Conservation (phyloP, 2,888 invertebrate genomes). For the Brachypterus glaber region DNA sequence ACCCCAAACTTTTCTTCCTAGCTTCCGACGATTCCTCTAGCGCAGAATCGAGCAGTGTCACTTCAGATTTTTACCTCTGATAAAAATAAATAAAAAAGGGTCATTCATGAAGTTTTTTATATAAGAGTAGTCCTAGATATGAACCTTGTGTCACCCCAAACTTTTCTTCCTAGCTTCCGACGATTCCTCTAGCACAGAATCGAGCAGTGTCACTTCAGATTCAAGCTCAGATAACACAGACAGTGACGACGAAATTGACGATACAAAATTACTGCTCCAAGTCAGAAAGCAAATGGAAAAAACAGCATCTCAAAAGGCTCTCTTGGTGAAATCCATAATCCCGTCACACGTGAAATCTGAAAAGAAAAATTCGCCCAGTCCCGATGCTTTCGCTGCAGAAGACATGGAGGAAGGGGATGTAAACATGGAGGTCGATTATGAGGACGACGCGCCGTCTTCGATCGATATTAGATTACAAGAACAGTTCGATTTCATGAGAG, state of each 20-base stretch:
- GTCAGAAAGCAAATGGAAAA: constrained; percentile 34
- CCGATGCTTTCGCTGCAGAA: constrained; percentile 21
- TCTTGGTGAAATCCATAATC: constrained; percentile 7
- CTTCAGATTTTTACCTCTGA: constrained; percentile 3
- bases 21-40: constrained; percentile 35
- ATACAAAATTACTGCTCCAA: constrained; percentile 34
- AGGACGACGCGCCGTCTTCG: constrained; percentile 25
- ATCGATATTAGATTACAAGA: constrained; percentile 34
- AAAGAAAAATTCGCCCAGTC: constrained; percentile 23
- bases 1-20: constrained; percentile 17
- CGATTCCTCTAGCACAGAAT: constrained; percentile 36
- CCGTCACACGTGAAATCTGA: constrained; percentile 26
- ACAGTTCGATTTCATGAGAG: constrained; percentile 31
- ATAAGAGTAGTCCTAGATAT: no score
- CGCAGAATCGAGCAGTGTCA: constrained; percentile 37
- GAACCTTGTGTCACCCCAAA: not conserved
- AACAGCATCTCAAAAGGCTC: constrained; percentile 20
- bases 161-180: constrained; percentile 30
- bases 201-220: constrained; percentile 39
- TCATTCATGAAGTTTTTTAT: no score
- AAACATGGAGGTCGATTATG: constrained; percentile 26
- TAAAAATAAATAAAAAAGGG: not conserved
- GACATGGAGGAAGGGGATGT: constrained; percentile 23
- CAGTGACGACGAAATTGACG: constrained; percentile 40
- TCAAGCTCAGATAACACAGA: constrained; percentile 45